phyloP scores from a whole-genome alignment of 2,113 vertebrate genomes.

The Pungitius pungitius region DNA sequence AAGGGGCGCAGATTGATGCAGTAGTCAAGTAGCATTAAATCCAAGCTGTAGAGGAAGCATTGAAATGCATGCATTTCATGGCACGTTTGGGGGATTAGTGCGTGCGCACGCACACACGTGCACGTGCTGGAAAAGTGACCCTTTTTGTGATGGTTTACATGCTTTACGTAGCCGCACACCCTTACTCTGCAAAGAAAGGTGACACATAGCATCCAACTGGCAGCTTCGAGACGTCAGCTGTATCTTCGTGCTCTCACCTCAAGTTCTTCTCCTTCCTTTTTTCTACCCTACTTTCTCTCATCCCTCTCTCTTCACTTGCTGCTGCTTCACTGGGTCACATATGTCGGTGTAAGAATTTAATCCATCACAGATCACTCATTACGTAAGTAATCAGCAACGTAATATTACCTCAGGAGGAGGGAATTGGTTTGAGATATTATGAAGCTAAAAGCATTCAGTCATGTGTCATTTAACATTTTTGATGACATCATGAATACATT shows the following conservation, averaged over 20 bases:
- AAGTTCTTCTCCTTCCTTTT: background rate
- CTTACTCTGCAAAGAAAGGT: background rate
- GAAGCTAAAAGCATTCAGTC: slow-evolving; percentile 5
- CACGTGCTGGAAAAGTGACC: background rate
- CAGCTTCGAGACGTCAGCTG: background rate
- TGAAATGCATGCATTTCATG: background rate
- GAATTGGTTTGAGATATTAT: slow-evolving; percentile 30
- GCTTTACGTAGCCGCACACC: background rate
- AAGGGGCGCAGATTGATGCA: background rate
- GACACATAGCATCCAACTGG: background rate
- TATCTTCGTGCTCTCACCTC: background rate
- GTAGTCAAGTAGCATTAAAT: background rate
- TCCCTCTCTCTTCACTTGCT: slow-evolving; percentile 18
- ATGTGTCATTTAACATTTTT: slow-evolving; percentile 6
- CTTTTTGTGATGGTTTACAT: background rate
- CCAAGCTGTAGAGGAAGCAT: background rate
- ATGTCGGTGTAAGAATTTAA: slow-evolving; percentile 47
- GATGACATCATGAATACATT: slow-evolving; percentile 13
- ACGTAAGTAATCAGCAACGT: slow-evolving; percentile 44
- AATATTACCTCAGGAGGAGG: slow-evolving; percentile 10
- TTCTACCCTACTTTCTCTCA: background rate
- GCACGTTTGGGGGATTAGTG: background rate
- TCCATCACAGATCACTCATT: slow-evolving; percentile 50
- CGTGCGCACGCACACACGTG: background rate
- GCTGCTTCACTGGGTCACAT: background rate